Evolutionary conservation across 2,888 invertebrate genomes (phyloP), one percentile per base, ranked within the genome.

Genomic region (Psylliodes chrysocephalus): DNA sequence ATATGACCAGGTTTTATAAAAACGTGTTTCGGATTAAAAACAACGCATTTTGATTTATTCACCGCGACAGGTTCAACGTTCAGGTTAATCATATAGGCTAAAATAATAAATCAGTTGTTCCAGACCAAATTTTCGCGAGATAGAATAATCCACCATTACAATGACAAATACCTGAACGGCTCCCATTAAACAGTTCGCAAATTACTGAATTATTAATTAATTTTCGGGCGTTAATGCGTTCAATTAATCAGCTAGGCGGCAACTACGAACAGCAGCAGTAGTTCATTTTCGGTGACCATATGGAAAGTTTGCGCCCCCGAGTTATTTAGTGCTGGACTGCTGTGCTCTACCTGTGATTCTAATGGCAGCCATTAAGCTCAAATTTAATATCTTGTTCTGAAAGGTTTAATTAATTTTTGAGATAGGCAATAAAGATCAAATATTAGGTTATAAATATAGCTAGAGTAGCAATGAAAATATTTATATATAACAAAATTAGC

Each of bases 271-370:
- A n/a, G 59, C 51, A 40, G 59, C 28, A n/a, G 59, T 40, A 40
- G 59, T 59, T 49, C 38, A 59, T 59, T 59, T 59, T 51, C 25
- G 59, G 59, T 59, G 59, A 59, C 59, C 59, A 59, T 59, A 59
- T 49, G 59, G 40, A 59, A 59, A 59, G 49, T 59, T 59, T 28
- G 30, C 15, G 25, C 57, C 40, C 49, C 40, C n/a, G 40, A 17
- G 18, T 59, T 59, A 59, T 59, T 59, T 49, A 59, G 6, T 40
- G 38, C 38, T 18, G 25, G 38, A 38, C 35, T n/a, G n/a, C n/a
- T n/a, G n/a, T n/a, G n/a, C n/a, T n/a, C n/a, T 59, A 59, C 59
- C 59, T 59, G 59, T 49, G 59, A 59, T 59, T 59, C 59, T 51
- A 46, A 59, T 59, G 59, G 49, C 40, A 10, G 59, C 49, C 59